Base-by-base conservation (phyloP, 2,797 vertebrate genomes). In the Myotis daubentonii region DNA sequence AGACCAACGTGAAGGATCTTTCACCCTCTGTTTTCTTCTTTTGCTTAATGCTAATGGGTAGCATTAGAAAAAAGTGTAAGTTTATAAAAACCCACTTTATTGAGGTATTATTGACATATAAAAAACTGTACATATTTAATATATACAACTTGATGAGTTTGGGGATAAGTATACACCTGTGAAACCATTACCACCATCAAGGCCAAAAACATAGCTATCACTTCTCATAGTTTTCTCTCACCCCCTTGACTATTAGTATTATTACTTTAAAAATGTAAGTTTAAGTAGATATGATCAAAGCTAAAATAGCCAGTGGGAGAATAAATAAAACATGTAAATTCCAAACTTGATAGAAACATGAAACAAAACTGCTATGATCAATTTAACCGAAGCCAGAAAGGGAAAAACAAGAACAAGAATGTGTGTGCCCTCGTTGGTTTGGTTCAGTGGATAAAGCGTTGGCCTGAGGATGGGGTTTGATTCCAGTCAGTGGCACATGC, bases 261-360 rank as follows among this genome's bases (percentile, higher is more conserved):
- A 65, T 66, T 53, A 30, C 13, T 75, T 49, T 30, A 23, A n/a
- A 89, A 68, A 60, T 17, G 0, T 22, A 83, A 44, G 36, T 70
- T 80, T 88, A 49, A 80, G 75, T 62, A 85, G 13, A 1, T 44
- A 4, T 49, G 72, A 62, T 87, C 30, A 85, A 90, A 88, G 12
- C 41, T 78, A 76, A 91, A 71, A n/a, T 81, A 78, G 20, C 33
- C 57, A 74, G 71, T 80, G 33, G 20, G 36, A 89, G 33, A 88
- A 74, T 49, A 57, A 41, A 44, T 28, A 81, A 36, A 92, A 51
- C 55, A 70, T 12, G 8, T 81, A 82, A 65, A 70, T 60, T 89
- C 70, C 33, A 96, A 65, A 88, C 20, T 41, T 68, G 80, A 70
- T 66, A 93, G 33, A 86, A 92, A 81, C 91, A 41, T 68, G 71